Evolutionary conservation across 2,888 invertebrate genomes (phyloP).

Genomic region (Siphlonurus alternatus): DNA sequence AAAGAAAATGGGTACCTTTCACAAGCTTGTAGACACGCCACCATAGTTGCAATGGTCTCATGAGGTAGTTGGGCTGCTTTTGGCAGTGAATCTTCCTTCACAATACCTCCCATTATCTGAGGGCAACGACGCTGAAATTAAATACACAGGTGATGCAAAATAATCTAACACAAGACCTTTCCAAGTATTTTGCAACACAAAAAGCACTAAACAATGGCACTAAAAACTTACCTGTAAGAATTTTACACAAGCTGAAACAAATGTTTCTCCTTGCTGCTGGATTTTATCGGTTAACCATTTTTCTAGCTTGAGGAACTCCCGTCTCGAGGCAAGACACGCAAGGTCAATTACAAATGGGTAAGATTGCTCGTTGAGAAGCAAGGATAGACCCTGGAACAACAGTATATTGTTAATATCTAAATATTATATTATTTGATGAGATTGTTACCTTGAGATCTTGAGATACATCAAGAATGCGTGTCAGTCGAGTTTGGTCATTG

Average conservation of each 20-base stretch:
- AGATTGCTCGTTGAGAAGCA: conserved; percentile 76
- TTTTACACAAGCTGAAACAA: conserved; percentile 70
- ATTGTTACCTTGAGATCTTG: conserved; percentile 54
- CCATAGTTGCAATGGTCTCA: conserved; percentile 80
- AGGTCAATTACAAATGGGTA: conserved; percentile 95
- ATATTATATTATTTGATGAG: background rate
- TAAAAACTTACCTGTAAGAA: conserved; percentile 44
- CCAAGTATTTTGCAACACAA: background rate
- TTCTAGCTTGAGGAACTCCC: conserved; percentile 94
- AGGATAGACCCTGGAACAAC: conserved; percentile 67
- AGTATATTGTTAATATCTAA: background rate
- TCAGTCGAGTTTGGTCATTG: conserved; percentile 82
- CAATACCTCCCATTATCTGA: conserved; percentile 57
- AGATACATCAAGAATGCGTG: conserved; percentile 89
- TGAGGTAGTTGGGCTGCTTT: conserved; percentile 77
- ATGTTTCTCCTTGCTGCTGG: conserved; percentile 84
- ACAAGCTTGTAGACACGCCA: conserved; percentile 64
- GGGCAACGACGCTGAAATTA: conserved; percentile 57
- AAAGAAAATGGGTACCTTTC: no score
- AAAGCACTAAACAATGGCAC: background rate
- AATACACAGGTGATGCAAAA: no score
- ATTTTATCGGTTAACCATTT: conserved; percentile 98
- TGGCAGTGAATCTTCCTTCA: conserved; percentile 61
- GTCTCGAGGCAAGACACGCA: conserved; percentile 88
- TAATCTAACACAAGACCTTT: no score